Evolutionary conservation across 2,888 invertebrate genomes (phyloP), one percentile per base, ranked within the genome.

Genomic region (Spodoptera littoralis): DNA sequence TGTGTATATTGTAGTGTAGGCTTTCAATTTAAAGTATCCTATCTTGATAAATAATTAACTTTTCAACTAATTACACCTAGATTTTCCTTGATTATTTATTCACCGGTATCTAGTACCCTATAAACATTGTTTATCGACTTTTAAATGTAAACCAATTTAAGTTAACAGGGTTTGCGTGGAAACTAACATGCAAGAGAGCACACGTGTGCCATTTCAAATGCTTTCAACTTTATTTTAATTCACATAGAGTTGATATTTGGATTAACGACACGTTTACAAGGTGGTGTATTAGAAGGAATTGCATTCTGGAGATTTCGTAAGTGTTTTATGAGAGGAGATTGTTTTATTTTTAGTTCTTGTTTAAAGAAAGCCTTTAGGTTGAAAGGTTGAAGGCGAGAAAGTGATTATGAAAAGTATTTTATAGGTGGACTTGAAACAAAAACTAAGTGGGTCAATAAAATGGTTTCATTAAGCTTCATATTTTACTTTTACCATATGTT

Each of bases 141-240:
- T 78, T 73, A 80, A 80, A 78, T 76, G 73, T 76, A 76, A 80
- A 76, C 78, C 73, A 80, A 80, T 80, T 80, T 80, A 80, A 78
- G 65, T 76, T 74, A 64, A 76, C 73, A 63, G 22, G 70, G 67
- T 73, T 78, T 64, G 73, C 76, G 74, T 78, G 72, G 58, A 65
- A 48, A 62, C 56, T 52, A 54, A 61, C 75, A 77, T 79, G 58
- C 50, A 48, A 47, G 46, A 56, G 52, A 65, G 63, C 77, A 77
- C 68, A 75, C 69, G 65, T 63, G 68, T 58, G 50, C 63, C 44
- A 27, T 60, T 49, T 52, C 57, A 67, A 72, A 64, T 63, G 59
- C 60, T 71, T 69, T 71, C 13, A 67, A 66, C 75, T 55, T 62
- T 64, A 71, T 57, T 59, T 11, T 5, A 47, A 48, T 62, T 30